Evolutionary conservation across 2,797 vertebrate genomes (phyloP).

Genomic region (Orientallactaga sibirica): DNA sequence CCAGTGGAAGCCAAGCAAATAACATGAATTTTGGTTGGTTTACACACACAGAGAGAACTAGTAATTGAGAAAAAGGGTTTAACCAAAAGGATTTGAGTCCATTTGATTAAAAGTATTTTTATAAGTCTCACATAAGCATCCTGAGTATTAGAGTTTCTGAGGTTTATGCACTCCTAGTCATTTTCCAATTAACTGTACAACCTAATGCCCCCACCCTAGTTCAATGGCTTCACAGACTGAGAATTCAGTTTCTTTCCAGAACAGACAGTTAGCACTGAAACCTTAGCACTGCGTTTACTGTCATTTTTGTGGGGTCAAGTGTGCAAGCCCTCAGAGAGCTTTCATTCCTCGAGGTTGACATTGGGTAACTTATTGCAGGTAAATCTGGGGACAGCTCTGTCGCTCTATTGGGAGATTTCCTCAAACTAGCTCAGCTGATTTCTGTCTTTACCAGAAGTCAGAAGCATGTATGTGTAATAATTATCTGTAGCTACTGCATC

Average conservation of each 20-base stretch:
- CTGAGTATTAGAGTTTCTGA: constrained; percentile 79
- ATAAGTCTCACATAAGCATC: constrained; percentile 76
- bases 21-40: constrained; percentile 74
- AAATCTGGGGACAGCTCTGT: background rate
- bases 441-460: background rate
- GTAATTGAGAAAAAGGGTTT: constrained; percentile 80
- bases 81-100: constrained; percentile 81
- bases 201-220: constrained; percentile 74
- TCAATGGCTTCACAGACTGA: constrained; percentile 74
- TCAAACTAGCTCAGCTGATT: background rate
- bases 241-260: constrained; percentile 74
- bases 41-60: constrained; percentile 74
- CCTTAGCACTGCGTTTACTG: constrained; percentile 49
- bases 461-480: background rate
- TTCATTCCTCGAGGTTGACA: background rate
- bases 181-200: constrained; percentile 83
- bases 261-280: constrained; percentile 69
- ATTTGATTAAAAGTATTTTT: constrained; percentile 84
- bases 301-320: constrained; percentile 42
- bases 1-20: constrained; percentile 60
- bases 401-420: background rate
- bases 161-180: constrained; percentile 82
- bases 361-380: constrained; percentile 22
- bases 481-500: background rate
- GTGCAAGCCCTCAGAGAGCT: background rate